Conservation (phyloP, 2,888 invertebrate genomes). For the Torymus texanus region DNA sequence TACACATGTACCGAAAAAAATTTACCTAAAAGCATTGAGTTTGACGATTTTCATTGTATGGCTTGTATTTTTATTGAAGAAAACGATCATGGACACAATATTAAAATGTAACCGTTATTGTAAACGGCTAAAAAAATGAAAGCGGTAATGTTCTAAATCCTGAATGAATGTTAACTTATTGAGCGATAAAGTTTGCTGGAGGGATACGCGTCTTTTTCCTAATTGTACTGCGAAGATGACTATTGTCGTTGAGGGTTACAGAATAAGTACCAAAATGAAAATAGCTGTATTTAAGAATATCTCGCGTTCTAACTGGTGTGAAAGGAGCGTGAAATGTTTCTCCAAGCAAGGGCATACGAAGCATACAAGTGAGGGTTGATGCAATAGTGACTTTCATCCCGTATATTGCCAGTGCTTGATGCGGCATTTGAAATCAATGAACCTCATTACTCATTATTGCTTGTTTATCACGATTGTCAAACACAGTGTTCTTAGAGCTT, state of each 20-base stretch:
- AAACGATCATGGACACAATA: constrained; percentile 58
- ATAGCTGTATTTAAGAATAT: constrained; percentile 66
- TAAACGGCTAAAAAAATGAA: constrained; percentile 60
- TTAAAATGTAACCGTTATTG: constrained; percentile 61
- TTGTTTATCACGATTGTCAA: constrained; percentile 55
- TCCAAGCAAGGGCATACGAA: constrained; percentile 58
- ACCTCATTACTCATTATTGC: constrained; percentile 46
- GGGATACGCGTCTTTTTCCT: constrained; percentile 52
- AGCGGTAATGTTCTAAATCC: constrained; percentile 63
- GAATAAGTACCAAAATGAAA: constrained; percentile 62
- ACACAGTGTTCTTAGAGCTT: constrained; percentile 56
- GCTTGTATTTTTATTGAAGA: constrained; percentile 71
- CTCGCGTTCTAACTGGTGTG: constrained; percentile 64
- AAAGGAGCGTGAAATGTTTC: constrained; percentile 65
- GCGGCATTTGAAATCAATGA: constrained; percentile 42
- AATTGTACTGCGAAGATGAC: constrained; percentile 56
- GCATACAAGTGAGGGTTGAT: constrained; percentile 67
- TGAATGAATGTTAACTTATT: constrained; percentile 65
- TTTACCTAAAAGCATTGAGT: constrained; percentile 71
- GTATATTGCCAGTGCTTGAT: constrained; percentile 53
- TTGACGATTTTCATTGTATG: constrained; percentile 71
- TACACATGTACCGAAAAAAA: constrained; percentile 71
- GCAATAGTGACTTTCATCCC: constrained; percentile 68
- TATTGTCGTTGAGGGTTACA: constrained; percentile 63
- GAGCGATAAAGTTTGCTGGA: constrained; percentile 53